Base-by-base conservation (phyloP, 2,888 invertebrate species). In the Helleia helle region DNA sequence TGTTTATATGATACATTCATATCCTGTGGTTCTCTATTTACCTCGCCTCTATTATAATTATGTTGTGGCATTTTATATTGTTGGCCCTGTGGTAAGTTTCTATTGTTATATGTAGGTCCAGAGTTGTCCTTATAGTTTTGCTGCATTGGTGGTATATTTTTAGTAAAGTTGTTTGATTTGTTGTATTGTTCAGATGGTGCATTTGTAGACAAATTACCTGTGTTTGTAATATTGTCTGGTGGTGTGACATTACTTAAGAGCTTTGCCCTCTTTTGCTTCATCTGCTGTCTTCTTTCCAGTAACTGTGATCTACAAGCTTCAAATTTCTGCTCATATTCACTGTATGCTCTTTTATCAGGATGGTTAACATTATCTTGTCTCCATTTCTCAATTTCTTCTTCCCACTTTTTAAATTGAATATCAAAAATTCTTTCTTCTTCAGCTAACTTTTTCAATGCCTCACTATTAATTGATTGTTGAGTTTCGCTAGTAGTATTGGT, bases 331-430 rank as follows among this genome's bases (percentile, higher is more conserved):
- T 96, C 94, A 71, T 96, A 96, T 58, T 93, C 91, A 54, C 87
- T 87, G 62, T 94, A 94, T 53, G 93, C 93, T 71, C 91, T 90
- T 71, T 92, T 93, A 67, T 96, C 95, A 0, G 96, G 96, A 80
- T 96, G 96, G 70, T 94, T 93, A 24, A 91, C 91, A 80, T 97
- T 97, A 60, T 95, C 93, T 48, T 90, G 89, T 65, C 93, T 94
- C 97, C 97, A 97, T 56, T 92, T 92, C 58, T 93, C 91, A 68
- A 96, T 96, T 67, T 96, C 94, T 52, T 93, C 89, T 72, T 96
- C 95, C 96, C 96, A 97, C 61, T 94, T 91, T 57, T 90, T 88
- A 66, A 96, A 96, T 69, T 96, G 94, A 47, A 91, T 90, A 63
- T 95, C 94, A 75, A 97, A 97, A 44, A 91, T 90, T 66, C 90